Conservation (phyloP, 1,140 invertebrate species). For the Thaumatotibia leucotreta region DNA sequence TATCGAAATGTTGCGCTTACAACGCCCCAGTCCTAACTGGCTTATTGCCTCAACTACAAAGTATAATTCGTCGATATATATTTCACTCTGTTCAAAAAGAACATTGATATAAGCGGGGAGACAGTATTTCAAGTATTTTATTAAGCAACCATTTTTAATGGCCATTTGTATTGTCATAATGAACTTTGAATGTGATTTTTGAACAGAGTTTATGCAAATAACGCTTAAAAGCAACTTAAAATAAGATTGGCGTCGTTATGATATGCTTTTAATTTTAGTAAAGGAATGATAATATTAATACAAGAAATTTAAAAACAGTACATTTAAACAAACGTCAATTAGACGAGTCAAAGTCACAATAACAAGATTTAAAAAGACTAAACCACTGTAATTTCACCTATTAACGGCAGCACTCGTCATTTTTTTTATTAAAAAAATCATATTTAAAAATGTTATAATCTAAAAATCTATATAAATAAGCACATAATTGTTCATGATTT, state of each 20-base stretch:
- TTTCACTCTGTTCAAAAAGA: constrained; percentile 34
- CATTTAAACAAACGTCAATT: not conserved
- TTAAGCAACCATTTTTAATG: constrained; percentile 1
- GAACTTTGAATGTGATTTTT: constrained; percentile 17
- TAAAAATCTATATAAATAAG: not conserved
- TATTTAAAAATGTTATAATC: not conserved
- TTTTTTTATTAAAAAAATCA: not conserved
- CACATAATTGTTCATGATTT: not conserved
- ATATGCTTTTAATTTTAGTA: constrained; percentile 55
- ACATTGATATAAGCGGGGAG: not conserved
- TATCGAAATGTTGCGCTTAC: constrained; percentile 65
- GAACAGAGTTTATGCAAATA: constrained; percentile 38
- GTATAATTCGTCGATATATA: constrained; percentile 31
- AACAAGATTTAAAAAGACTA: not conserved
- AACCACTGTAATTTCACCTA: not conserved
- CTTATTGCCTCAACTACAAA: constrained; percentile 57
- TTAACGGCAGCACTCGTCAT: not conserved
- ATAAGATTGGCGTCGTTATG: constrained; percentile 44
- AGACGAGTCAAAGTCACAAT: not conserved
- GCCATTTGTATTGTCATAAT: constrained; percentile 2
- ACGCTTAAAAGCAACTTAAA: constrained; percentile 41
- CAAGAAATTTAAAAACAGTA: constrained; percentile 34
- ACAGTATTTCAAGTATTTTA: not conserved
- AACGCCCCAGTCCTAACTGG: constrained; percentile 58
- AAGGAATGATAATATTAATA: constrained; percentile 40